Conservation (phyloP, 2,888 invertebrate species). For the Polyploca ridens region DNA sequence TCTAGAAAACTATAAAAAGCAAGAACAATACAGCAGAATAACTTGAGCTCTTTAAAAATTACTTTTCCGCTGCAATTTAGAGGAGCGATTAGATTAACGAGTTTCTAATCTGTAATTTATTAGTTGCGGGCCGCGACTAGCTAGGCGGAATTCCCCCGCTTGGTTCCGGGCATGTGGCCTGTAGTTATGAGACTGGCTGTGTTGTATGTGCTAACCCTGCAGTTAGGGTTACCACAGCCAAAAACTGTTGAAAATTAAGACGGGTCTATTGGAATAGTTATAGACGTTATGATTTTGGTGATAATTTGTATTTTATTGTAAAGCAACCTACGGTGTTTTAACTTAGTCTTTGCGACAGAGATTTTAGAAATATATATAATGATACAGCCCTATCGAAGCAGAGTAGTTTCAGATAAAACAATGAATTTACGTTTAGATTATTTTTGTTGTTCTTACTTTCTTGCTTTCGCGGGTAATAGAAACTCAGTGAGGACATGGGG, state of each 20-base stretch:
- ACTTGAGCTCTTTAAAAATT: constrained; percentile 35
- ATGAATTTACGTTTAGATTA: too few species aligned
- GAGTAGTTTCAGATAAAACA: too few species aligned
- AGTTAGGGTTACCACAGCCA: neutral
- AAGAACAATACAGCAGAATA: constrained; percentile 11
- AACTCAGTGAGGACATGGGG: too few species aligned
- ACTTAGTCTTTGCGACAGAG: too few species aligned
- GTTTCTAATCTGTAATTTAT: constrained; percentile 79
- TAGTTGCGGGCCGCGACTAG: constrained; percentile 43
- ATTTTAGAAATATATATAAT: too few species aligned
- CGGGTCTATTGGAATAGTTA: too few species aligned
- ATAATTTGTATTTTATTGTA: too few species aligned
- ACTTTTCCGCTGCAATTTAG: constrained; percentile 40
- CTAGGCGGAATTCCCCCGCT: constrained; percentile 58
- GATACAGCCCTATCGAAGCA: too few species aligned
- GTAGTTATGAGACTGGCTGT: constrained; percentile 45
- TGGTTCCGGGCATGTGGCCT: constrained; percentile 54
- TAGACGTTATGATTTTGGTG: too few species aligned
- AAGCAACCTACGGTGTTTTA: too few species aligned
- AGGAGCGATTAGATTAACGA: constrained; percentile 71
- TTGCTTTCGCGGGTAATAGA: too few species aligned
- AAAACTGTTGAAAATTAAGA: neutral
- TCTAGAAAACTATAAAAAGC: neutral
- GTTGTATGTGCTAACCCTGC: neutral
- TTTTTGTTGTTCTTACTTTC: too few species aligned